phyloP scores from a whole-genome alignment of 2,797 vertebrate species.

The Pipistrellus nathusii region DNA sequence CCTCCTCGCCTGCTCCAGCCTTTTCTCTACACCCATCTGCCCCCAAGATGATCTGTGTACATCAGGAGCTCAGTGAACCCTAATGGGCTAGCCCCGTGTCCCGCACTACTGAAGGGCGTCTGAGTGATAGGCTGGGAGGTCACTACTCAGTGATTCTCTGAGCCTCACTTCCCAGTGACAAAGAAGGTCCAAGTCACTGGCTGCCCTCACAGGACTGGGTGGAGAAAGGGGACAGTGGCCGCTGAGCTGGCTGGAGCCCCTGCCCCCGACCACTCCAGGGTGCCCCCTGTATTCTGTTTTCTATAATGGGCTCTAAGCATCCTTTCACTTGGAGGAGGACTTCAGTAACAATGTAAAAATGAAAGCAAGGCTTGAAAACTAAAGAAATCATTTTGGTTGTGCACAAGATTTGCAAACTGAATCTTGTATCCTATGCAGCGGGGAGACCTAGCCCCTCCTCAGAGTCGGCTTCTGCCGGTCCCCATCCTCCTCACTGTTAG shows the following conservation, averaged over 20 bases:
- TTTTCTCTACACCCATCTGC: background rate
- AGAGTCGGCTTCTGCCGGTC: background rate
- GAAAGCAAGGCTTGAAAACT: background rate
- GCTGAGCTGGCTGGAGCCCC: background rate
- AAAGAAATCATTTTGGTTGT: background rate
- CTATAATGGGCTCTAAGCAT: background rate
- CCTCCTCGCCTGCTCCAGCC: background rate
- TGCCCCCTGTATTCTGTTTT: background rate
- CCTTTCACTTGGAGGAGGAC: background rate
- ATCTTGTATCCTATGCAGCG: background rate
- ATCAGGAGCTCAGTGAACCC: background rate
- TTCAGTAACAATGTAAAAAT: background rate
- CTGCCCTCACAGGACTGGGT: background rate
- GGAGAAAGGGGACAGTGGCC: too few relatives aligned
- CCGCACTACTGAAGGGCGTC: background rate
- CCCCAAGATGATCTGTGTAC: accelerated
- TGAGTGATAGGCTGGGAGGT: background rate
- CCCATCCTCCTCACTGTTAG: background rate
- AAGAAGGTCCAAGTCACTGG: background rate
- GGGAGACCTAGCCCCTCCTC: background rate
- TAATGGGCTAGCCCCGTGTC: accelerated
- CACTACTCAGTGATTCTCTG: background rate
- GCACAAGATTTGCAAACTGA: background rate
- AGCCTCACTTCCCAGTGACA: background rate
- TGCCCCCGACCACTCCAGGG: background rate